Evolutionary conservation across 2,888 invertebrate species (phyloP).

Genomic region (Pseudococcus viburni): DNA sequence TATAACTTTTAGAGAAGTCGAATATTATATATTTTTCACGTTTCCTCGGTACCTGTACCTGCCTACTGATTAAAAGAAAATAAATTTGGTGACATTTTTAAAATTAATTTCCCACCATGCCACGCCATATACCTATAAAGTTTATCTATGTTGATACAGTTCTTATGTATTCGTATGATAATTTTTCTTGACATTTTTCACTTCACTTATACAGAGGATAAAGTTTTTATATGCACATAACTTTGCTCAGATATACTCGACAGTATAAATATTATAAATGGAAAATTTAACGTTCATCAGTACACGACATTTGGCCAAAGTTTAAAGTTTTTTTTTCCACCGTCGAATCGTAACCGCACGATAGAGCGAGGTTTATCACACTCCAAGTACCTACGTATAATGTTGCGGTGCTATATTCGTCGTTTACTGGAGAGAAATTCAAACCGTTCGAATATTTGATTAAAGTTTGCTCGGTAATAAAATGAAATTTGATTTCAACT

Average conservation of each 20-base stretch:
- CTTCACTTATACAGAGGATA: neutral
- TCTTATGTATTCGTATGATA: slow-evolving; percentile 30
- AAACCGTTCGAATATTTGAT: slow-evolving; percentile 26
- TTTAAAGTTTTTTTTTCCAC: neutral
- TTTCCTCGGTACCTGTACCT: neutral
- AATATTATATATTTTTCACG: neutral
- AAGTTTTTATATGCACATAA: slow-evolving; percentile 29
- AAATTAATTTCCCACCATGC: slow-evolving; percentile 13
- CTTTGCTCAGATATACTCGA: neutral
- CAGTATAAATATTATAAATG: slow-evolving; percentile 14
- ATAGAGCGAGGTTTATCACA: neutral
- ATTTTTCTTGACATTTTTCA: slow-evolving; percentile 10
- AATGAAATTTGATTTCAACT: slow-evolving; percentile 25
- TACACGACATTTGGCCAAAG: neutral
- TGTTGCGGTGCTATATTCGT: neutral
- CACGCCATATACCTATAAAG: neutral
- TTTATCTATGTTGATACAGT: slow-evolving; percentile 36
- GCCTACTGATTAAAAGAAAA: neutral
- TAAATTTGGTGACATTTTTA: neutral
- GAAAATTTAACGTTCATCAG: slow-evolving; percentile 11
- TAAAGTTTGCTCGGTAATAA: slow-evolving; percentile 21
- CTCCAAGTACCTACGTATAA: neutral
- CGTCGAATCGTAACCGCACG: neutral
- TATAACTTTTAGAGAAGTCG: neutral
- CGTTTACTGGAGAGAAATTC: neutral